These are phyloP conservation scores for Bufotes viridis DNA, from an alignment of 2,797 vertebrate genomes.

Conservation along the genomic window DNA sequence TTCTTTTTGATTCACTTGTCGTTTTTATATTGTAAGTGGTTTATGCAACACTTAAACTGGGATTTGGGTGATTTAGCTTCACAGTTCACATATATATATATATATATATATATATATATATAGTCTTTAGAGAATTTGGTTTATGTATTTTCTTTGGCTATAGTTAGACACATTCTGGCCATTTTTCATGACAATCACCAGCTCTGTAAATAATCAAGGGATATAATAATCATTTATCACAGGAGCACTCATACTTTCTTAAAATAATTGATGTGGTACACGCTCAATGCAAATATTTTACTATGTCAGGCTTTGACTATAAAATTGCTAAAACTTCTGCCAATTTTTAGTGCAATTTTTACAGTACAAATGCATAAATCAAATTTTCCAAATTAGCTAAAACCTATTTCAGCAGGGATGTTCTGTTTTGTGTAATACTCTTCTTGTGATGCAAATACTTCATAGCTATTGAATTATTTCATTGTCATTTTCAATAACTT, in stretches of 20 bases:
- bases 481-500: neutral
- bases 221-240: constrained; percentile 44
- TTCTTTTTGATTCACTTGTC: neutral
- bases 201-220: constrained; percentile 27
- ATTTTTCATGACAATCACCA: constrained; percentile 30
- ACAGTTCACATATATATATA: neutral
- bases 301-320: constrained; percentile 15
- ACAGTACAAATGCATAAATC: constrained; percentile 46
- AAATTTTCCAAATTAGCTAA: constrained; percentile 41
- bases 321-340: constrained; percentile 30
- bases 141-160: constrained; percentile 50
- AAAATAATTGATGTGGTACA: constrained; percentile 13
- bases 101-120: neutral
- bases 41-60: too few species aligned
- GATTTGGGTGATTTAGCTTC: neutral
- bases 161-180: constrained; percentile 26
- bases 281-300: constrained; percentile 21
- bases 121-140: constrained; percentile 24
- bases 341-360: constrained; percentile 17
- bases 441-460: constrained; percentile 37
- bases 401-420: constrained; percentile 18
- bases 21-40: neutral
- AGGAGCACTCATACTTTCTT: constrained; percentile 26
- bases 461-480: neutral
- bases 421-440: constrained; percentile 49